Evolutionary conservation across 2,888 invertebrate species (phyloP), one percentile per base, ranked within the genome.

Genomic region (Orthonychiurus folsomi): DNA sequence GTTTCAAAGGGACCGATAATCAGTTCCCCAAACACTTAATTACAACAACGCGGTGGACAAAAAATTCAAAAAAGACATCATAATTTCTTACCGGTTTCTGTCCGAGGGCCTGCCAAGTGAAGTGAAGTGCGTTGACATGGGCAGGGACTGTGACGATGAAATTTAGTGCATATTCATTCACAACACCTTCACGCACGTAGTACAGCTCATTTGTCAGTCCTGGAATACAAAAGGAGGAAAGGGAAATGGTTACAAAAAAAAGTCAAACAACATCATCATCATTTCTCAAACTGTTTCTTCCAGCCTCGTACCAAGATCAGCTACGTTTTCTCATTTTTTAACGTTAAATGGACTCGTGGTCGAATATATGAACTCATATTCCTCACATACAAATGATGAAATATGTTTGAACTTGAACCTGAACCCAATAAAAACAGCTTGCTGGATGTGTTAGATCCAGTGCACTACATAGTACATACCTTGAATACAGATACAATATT

Each of bases 101-200:
- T 54, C 87, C 84, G 65, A 91, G 83, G 76, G 88, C 91, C 78
- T 92, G 88, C 94, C 94, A 95, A 26, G 89, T 91, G 78, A 94
- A 94, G 76, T 89, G 87, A 56, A 94, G 83, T 74, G 88, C 86
- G 73, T 86, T 86, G 72, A 93, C 85, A 74, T 88, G 86, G 5
- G 89, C 86, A 24, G 90, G 89, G 70, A 94, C 88, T 0, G 89
- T 88, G 53, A 94, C 87, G 71, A 87, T 85, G 78, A 92, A 94
- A 78, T 89, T 87, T 69, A 94, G 81, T 24, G 94, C 94, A 77
- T 93, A 91, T 76, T 87, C 86, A 79, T 93, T 93, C 77, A 93
- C 85, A 75, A 88, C 86, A 1, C 93, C 94, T 75, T 93, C 89
- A 62, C 90, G 82, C 60, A 94, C 92, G 79, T 95, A 95, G 79